Evolutionary conservation across 2,113 vertebrate species (phyloP).

Genomic region (Todiramphus chloris): DNA sequence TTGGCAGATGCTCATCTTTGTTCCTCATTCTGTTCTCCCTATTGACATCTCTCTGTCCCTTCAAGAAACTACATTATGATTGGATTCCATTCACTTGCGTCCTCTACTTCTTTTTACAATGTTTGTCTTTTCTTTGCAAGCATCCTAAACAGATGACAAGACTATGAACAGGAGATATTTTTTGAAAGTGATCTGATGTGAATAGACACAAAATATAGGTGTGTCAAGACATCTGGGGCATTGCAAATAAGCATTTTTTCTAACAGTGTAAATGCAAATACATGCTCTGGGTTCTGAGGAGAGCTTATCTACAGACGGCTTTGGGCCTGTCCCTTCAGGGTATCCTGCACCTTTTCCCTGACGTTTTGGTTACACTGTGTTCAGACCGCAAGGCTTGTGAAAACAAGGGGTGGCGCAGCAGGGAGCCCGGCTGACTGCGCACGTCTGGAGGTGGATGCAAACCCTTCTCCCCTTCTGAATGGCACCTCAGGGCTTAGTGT

Average conservation of each 20-base stretch:
- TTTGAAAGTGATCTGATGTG: neutral
- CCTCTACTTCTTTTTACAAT: neutral
- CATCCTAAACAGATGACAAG: neutral
- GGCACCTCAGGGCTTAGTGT: neutral
- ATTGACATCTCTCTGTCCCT: neutral
- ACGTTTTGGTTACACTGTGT: neutral
- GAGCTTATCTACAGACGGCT: neutral
- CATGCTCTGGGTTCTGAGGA: neutral
- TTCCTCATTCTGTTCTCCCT: neutral
- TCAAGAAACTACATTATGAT: neutral
- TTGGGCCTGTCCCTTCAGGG: neutral
- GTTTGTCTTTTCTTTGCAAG: neutral
- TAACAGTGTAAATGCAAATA: neutral
- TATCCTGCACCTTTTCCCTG: neutral
- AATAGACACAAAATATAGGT: neutral
- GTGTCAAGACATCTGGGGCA: neutral
- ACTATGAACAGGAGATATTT: neutral
- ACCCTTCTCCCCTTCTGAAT: neutral
- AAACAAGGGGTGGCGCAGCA: neutral
- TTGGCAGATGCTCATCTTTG: neutral
- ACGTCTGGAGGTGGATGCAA: neutral
- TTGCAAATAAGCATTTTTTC: neutral
- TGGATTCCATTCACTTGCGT: neutral
- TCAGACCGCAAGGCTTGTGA: neutral
- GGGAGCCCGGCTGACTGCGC: rapidly evolving